Conservation (phyloP, 2,888 invertebrate genomes). For the Sphaerophoria rueppellii region DNA sequence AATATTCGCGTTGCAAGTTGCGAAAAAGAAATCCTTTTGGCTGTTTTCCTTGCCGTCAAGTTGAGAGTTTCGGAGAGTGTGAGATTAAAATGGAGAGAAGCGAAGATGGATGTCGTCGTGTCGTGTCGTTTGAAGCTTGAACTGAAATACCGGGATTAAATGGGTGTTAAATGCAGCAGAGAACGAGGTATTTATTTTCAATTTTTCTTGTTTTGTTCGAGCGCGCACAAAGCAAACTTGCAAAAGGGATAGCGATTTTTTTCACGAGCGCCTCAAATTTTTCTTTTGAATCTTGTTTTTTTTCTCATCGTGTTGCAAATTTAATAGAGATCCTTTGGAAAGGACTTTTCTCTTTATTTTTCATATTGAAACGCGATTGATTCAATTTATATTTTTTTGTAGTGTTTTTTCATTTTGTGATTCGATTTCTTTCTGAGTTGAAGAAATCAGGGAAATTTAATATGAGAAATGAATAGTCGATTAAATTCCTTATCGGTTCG, state of each 20-base stretch:
- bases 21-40: constrained; percentile 8
- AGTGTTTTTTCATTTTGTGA: not conserved
- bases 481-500: not conserved
- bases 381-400: constrained; percentile 11
- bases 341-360: not conserved
- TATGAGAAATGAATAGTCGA: not conserved
- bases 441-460: not conserved
- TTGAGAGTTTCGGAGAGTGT: constrained; percentile 19
- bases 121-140: constrained; percentile 59
- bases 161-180: constrained; percentile 65
- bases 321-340: constrained; percentile 27
- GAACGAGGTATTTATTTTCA: constrained; percentile 68
- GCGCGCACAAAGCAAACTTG: constrained; percentile 10
- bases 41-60: not conserved
- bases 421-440: too few relatives aligned
- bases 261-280: too few relatives aligned
- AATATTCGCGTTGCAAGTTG: constrained; percentile 52
- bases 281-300: not conserved
- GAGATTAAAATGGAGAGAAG: constrained; percentile 2
- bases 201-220: constrained; percentile 43
- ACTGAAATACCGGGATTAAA: constrained; percentile 67
- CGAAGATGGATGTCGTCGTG: constrained; percentile 58
- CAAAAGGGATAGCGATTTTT: not conserved
- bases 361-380: constrained; percentile 12
- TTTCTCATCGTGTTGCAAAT: constrained; percentile 11